Base-by-base conservation (phyloP, 1,140 invertebrate species). In the Whitmania pigra region DNA sequence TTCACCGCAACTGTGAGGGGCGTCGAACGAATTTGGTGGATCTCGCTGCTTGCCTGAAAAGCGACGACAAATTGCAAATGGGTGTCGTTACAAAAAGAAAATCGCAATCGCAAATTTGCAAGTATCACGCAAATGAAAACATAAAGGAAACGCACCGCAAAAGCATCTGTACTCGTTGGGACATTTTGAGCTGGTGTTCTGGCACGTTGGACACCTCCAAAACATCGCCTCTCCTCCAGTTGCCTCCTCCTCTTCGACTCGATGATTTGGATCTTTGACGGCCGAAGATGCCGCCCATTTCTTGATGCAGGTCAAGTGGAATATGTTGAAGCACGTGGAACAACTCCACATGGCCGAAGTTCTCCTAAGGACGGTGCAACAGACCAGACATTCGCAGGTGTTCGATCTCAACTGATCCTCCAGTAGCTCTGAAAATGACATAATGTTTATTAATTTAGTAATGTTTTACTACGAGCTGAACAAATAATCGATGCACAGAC, bases 1-100 rank as follows among this genome's bases (percentile, higher is more conserved):
- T 73, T 93, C 88, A 2, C 93, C 93, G 82, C 93, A 97, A 18
- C 89, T 90, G 80, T 96, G 94, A 0, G 93, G 89, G 25, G 87
- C 85, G 31, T 89, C 87, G 22, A 87, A 86, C 78, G 88, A 88
- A 27, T 73, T 88, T 70, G 88, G 86, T 5, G 89, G 91, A 80
- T 88, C 88, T 73, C 83, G 79, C 80, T 70, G 77, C 77, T 93
- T 92, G 0, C 90, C 89, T 81, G 91, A 93, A 92, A 93, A 53
- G 77, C 92, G 94, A n/a, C n/a, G n/a, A n/a, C n/a, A n/a, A n/a
- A n/a, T n/a, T n/a, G n/a, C n/a, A n/a, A n/a, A n/a, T n/a, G n/a
- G n/a, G n/a, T n/a, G n/a, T n/a, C n/a, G n/a, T n/a, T n/a, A n/a
- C n/a, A n/a, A n/a, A 18, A 83, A 82, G 79, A 93, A 36, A 60